Base-by-base conservation (phyloP, 2,113 vertebrate genomes). In the Odobenus rosmarus region DNA sequence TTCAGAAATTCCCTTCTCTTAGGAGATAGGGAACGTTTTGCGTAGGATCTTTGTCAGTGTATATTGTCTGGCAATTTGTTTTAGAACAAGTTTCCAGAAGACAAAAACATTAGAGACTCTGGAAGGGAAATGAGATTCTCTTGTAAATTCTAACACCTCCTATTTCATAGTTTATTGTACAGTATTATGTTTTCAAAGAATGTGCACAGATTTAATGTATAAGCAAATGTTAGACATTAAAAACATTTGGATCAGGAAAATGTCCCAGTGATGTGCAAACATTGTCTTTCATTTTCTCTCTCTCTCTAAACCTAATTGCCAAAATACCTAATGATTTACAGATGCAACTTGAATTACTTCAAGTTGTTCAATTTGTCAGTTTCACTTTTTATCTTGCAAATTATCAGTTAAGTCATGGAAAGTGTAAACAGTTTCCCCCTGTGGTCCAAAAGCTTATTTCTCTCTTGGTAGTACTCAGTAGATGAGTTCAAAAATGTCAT, bases 121-220 rank as follows among this genome's bases (percentile, higher is more conserved):
- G 93, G 28, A 96, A 88, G 51, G 67, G 18, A 96, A 97, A 88
- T 88, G 71, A 94, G 82, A 89, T 86, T 61, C 85, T 90, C 71
- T 88, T 82, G 31, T 64, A 92, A 94, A 94, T 94, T 83, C 39
- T 57, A 64, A 80, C 77, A 95, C 69, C 81, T 55, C 84, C 84
- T 81, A 71, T 74, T 93, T 92, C 77, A 53, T 74, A 87, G 74
- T 49, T 94, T 94, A 80, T 90, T 83, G 31, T 94, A 88, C 51
- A 57, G 53, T 87, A 49, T 67, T 86, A 42, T 42, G 14, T 42
- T 77, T 53, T 57, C 91, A 82, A 23, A 23, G 39, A 74, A 87
- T 79, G 7, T 26, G 51, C 88, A 64, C 33, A 81, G 81, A 92
- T 90, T 96, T 90, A 71, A 94, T 90, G 39, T 42, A 57, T 61